Conservation (phyloP, 1,140 invertebrate species). For the Solen grandis region DNA sequence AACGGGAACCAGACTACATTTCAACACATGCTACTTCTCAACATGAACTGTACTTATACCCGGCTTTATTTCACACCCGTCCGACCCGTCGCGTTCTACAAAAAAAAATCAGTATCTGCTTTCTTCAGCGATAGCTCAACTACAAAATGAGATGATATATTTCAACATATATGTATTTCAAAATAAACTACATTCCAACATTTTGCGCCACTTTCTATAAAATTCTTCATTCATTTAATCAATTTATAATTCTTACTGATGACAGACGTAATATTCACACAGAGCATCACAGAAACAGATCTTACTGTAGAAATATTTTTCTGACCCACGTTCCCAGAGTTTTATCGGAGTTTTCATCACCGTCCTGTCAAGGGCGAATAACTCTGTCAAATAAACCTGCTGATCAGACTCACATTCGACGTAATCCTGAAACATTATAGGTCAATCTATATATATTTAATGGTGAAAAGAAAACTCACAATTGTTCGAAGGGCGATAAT, state of each 20-base stretch:
- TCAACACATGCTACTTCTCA: too few relatives aligned
- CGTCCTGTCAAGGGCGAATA: conserved; percentile 67
- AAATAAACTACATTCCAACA: not conserved
- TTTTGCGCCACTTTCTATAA: not conserved
- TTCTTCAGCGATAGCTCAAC: too few relatives aligned
- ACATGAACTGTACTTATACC: not conserved
- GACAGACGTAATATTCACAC: too few relatives aligned
- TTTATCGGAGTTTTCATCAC: conserved; percentile 63
- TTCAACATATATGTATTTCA: too few relatives aligned
- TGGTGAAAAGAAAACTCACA: too few relatives aligned
- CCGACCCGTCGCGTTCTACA: not conserved
- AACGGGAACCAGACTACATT: not conserved
- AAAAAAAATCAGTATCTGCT: not conserved
- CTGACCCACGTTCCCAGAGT: conserved; percentile 66
- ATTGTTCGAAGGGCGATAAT: too few relatives aligned
- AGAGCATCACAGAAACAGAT: not conserved
- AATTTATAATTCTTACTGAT: not conserved
- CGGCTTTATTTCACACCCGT: not conserved
- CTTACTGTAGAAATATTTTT: conserved; percentile 66
- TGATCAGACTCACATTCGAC: conserved; percentile 69
- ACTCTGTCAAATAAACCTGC: conserved; percentile 63
- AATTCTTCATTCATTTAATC: not conserved
- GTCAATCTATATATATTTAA: too few relatives aligned
- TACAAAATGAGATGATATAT: too few relatives aligned
- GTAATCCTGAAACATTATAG: conserved; percentile 38